phyloP scores from a whole-genome alignment of 2,888 invertebrate genomes.

The Lucinisca nassula region DNA sequence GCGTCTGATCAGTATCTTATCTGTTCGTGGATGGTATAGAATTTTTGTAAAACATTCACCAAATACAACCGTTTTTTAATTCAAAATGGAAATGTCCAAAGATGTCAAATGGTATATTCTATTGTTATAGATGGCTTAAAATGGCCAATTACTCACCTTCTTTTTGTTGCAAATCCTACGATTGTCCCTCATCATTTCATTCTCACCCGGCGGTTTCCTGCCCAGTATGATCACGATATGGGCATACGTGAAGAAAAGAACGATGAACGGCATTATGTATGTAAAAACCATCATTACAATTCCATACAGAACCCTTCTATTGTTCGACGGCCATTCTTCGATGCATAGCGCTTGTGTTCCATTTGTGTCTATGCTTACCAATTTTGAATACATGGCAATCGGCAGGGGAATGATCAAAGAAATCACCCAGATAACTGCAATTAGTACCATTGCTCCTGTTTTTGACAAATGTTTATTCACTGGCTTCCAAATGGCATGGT shows the following conservation, averaged over 20 bases:
- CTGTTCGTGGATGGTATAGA: no score
- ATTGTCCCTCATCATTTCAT: slow-evolving; percentile 94
- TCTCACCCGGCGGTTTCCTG: slow-evolving; percentile 95
- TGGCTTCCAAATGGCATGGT: slow-evolving; percentile 96
- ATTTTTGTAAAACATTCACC: no score
- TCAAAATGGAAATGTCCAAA: no score
- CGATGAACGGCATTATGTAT: slow-evolving; percentile 94
- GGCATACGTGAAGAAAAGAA: slow-evolving; percentile 95
- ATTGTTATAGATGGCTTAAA: no score
- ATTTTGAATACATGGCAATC: slow-evolving; percentile 92
- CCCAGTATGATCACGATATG: slow-evolving; percentile 97
- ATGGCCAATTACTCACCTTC: slow-evolving; percentile 93
- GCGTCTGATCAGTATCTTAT: no score
- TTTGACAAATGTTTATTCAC: slow-evolving; percentile 94
- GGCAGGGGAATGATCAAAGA: slow-evolving; percentile 94
- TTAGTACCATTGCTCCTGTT: slow-evolving; percentile 91
- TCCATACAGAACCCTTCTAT: slow-evolving; percentile 90
- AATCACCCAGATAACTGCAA: slow-evolving; percentile 92
- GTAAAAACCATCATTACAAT: slow-evolving; percentile 90
- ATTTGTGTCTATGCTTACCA: slow-evolving; percentile 52
- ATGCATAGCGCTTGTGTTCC: slow-evolving; percentile 72
- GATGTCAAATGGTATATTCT: no score
- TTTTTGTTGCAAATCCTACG: slow-evolving; percentile 95
- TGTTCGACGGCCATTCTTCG: slow-evolving; percentile 74
- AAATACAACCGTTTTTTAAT: no score